Evolutionary conservation across 1,140 invertebrate species (phyloP).

Genomic region (Cotesia vestalis): DNA sequence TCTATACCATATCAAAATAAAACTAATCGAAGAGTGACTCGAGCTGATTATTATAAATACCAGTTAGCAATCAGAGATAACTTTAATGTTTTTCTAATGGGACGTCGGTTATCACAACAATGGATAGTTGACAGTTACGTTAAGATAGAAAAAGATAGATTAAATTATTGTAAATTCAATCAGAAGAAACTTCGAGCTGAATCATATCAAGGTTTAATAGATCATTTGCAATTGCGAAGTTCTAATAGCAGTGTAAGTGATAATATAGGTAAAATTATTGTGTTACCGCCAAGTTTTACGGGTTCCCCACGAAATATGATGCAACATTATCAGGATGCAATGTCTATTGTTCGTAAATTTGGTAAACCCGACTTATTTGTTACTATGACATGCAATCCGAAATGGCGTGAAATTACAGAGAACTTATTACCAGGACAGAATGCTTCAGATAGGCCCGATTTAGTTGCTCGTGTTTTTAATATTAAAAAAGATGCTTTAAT

Average conservation of each 20-base stretch:
- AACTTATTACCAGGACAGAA: no score
- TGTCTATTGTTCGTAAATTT: constrained; percentile 59
- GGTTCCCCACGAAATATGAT: constrained; percentile 59
- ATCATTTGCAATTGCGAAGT: neutral
- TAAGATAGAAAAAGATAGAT: constrained; percentile 30
- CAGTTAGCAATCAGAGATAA: constrained; percentile 22
- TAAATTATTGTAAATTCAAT: constrained; percentile 19
- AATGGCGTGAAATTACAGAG: no score
- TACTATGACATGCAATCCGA: neutral
- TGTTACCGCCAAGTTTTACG: constrained; percentile 53
- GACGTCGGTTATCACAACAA: constrained; percentile 20
- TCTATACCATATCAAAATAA: constrained; percentile 12
- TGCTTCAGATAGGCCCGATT: constrained; percentile 49
- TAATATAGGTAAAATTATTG: constrained; percentile 42
- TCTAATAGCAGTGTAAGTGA: neutral
- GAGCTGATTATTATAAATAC: constrained; percentile 20
- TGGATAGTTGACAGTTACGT: constrained; percentile 31
- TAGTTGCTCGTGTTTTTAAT: constrained; percentile 30
- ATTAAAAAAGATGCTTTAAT: constrained; percentile 32
- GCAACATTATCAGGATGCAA: constrained; percentile 58
- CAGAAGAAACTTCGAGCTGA: constrained; percentile 22
- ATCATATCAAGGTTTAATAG: constrained; percentile 9
- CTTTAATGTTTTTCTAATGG: constrained; percentile 23
- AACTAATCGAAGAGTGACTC: constrained; percentile 18
- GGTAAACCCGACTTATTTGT: constrained; percentile 58